These are phyloP conservation scores for Acestrorhynchus altus DNA, from an alignment of 2,797 vertebrate species.

Conservation along the genomic window DNA sequence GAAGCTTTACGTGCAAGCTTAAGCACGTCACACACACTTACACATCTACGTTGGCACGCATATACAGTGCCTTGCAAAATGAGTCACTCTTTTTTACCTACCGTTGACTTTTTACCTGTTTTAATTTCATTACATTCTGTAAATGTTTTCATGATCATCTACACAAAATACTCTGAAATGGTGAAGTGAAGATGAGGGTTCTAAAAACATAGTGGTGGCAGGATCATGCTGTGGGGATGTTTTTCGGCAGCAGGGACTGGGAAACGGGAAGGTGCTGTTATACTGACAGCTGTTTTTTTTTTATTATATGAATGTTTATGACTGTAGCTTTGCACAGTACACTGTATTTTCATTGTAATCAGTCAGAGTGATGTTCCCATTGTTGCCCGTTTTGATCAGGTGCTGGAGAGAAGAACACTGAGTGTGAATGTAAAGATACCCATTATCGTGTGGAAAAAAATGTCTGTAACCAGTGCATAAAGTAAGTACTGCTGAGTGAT, in stretches of 20 bases:
- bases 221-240: too few relatives aligned
- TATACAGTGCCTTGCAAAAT: not conserved
- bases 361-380: not conserved
- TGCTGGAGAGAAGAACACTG: conserved; percentile 51
- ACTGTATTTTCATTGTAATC: not conserved
- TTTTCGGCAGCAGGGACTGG: too few relatives aligned
- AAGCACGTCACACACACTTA: not conserved
- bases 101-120: too few relatives aligned
- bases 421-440: conserved; percentile 64
- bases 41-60: not conserved
- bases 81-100: not conserved
- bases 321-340: not conserved
- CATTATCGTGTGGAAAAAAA: conserved; percentile 51
- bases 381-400: conserved; percentile 72
- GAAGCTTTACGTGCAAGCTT: not conserved
- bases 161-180: too few relatives aligned
- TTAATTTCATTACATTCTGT: too few relatives aligned
- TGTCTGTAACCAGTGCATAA: conserved; percentile 63
- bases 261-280: too few relatives aligned
- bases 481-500: conserved; percentile 65
- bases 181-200: too few relatives aligned
- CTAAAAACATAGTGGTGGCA: too few relatives aligned
- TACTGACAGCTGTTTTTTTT: not conserved
- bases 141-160: too few relatives aligned
- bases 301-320: not conserved